Percentiles rank a stretch among this genome's conserved stretches.
Conservation (phyloP, 2,888 invertebrate genomes). For the Fragum whitleyi region DNA sequence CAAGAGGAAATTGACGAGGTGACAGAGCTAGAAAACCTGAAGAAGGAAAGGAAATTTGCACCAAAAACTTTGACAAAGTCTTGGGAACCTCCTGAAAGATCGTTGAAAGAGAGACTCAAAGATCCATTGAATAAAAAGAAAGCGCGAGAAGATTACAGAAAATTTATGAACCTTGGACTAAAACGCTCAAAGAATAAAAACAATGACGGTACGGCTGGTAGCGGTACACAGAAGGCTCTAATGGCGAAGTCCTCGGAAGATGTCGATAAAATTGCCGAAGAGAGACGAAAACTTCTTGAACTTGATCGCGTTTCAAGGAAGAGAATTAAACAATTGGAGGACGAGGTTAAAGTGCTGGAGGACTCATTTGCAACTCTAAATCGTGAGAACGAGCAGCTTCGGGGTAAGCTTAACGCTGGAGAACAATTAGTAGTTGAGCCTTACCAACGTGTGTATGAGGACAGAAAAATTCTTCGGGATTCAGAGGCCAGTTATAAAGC, state of each 20-base stretch:
- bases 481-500: constrained; percentile 57
- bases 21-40: neutral
- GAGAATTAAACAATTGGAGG: constrained; percentile 45
- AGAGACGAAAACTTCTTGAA: constrained; percentile 30
- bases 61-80: neutral
- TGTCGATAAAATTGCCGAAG: constrained; percentile 23
- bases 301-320: constrained; percentile 30
- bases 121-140: neutral
- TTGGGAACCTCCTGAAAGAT: neutral
- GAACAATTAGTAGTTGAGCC: constrained; percentile 47
- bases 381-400: constrained; percentile 49
- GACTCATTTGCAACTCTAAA: constrained; percentile 37
- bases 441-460: constrained; percentile 50
- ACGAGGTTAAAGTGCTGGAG: constrained; percentile 33
- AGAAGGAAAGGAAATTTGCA: constrained; percentile 15
- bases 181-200: neutral
- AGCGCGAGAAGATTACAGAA: neutral
- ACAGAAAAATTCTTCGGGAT: constrained; percentile 50
- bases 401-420: constrained; percentile 45
- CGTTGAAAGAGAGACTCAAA: neutral
- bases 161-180: constrained; percentile 17
- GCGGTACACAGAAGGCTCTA: neutral
- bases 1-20: neutral
- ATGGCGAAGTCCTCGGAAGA: neutral
- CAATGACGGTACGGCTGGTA: neutral